Evolutionary conservation across 2,888 invertebrate genomes (phyloP), one percentile per base, ranked within the genome.

Genomic region (Dryocosmus kuriphilus): DNA sequence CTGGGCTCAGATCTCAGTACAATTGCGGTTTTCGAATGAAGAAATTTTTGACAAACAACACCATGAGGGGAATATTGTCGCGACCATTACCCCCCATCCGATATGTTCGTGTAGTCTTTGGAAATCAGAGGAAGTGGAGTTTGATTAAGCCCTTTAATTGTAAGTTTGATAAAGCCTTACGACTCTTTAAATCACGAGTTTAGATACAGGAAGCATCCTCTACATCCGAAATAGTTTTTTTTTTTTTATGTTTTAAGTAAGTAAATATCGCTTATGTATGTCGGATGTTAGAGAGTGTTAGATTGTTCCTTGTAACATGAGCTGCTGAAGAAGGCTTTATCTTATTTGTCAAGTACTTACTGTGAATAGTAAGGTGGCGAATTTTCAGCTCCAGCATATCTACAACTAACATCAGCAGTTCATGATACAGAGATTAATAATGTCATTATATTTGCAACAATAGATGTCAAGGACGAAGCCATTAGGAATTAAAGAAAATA

Each of bases 331-430:
- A 51, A 71, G 71, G 71, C 51, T 55, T 71, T 71, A 71, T 71
- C 51, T 71, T 71, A 71, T 71, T 71, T 51, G 71, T 71, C 71
- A 71, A 71, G 71, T 71, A 71, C 71, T 71, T 71, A 71, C 71
- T 71, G 71, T 71, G 71, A 55, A 71, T 71, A 71, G 71, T 71
- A 71, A 71, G 71, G 71, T 71, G 71, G 71, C 51, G 71, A 71
- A 71, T 71, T 71, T 71, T 71, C 71, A 71, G 71, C 71, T 71
- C 71, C 71, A 71, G 71, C 71, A 71, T 51, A 71, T 71, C 71
- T 71, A 71, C 71, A 71, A 71, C 71, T 71, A 71, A 71, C 71
- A 32, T 71, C 71, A 71, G 71, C 71, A 71, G 71, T 71, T 71
- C 71, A 71, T 51, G 71, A 71, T 71, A 71, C 71, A 71, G 71